Base-by-base conservation (phyloP, 2,797 vertebrate genomes). In the Pangasius sanitwongsei region DNA sequence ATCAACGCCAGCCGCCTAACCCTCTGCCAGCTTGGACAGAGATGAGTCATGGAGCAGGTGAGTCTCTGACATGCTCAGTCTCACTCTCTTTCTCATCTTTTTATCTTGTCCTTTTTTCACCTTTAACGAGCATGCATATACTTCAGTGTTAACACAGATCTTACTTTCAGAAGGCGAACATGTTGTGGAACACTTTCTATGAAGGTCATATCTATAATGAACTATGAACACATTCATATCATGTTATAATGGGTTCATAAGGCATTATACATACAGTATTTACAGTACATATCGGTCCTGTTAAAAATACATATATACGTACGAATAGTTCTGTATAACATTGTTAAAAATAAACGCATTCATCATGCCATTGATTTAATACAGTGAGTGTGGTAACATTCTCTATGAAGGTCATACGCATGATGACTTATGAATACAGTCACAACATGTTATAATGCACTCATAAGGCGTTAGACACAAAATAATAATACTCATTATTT, bases 31-130 rank as follows among this genome's bases (percentile, higher is more conserved):
- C 85, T 88, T 90, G 91, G 90, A 92, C 86, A 87, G 48, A 87
- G 92, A 92, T 93, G 83, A 92, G 89, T 93, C 88, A 59, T 37
- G n/a, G 77, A 87, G 90, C 87, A 91, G 88, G 90, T 86, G 86
- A 90, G 55, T 86, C 53, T 80, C 86, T 89, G 41, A 83, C 78
- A 75, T 23, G 63, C 37, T 72, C 88, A 77, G 44, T 80, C 69
- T 55, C 80, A 5, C 53, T 41, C 65, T 37, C 84, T 41, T 48
- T 34, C 67, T 75, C 53, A 15, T 34, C n/a, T 80, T 80, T 59
- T 83, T n/a, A 65, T 85, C n/a, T 13, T 53, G 63, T 69, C 63
- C 83, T 85, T 85, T 84, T 53, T 69, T 69, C n/a, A 85, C 63
- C 44, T 50, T 85, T 85, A 85, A 50, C 65, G 67, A 7, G 28